Evolutionary conservation across 1,140 invertebrate species (phyloP).

Genomic region (Conopomorpha cramerella): DNA sequence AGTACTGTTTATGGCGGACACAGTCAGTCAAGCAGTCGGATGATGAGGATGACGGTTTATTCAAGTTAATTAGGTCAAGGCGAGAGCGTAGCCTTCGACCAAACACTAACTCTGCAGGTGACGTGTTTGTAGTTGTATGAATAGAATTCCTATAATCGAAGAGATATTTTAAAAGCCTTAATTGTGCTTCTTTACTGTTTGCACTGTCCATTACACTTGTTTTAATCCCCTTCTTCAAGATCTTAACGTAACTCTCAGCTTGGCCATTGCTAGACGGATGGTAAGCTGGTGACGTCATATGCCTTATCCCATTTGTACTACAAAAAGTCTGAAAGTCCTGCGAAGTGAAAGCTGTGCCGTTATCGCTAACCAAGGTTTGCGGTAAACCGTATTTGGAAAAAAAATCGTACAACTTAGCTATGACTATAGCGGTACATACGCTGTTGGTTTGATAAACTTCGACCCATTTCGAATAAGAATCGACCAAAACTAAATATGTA

Average conservation of each 20-base stretch:
- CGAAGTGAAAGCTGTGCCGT: not conserved
- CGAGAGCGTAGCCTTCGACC: not conserved
- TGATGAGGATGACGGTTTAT: not conserved
- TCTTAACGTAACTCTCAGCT: not conserved
- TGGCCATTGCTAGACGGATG: not conserved
- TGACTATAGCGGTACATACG: not conserved
- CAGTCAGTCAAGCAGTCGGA: not conserved
- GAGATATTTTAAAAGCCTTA: not conserved
- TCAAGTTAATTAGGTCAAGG: not conserved
- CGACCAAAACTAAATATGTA: constrained; percentile 1
- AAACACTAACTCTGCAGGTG: not conserved
- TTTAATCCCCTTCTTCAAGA: not conserved
- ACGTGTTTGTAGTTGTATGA: not conserved
- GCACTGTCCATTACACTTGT: not conserved
- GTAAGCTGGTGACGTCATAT: not conserved
- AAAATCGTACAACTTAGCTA: not conserved
- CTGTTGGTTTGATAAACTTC: not conserved
- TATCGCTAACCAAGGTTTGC: not conserved
- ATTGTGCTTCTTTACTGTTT: not conserved
- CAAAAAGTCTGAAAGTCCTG: not conserved
- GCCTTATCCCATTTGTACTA: not conserved
- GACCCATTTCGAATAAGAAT: not conserved
- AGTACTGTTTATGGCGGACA: not conserved
- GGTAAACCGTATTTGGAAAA: not conserved
- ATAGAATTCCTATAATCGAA: not conserved